Percentiles rank a stretch among this genome's conserved stretches.
phyloP scores from a whole-genome alignment of 2,797 vertebrate genomes.

The Macrochelys suwanniensis region DNA sequence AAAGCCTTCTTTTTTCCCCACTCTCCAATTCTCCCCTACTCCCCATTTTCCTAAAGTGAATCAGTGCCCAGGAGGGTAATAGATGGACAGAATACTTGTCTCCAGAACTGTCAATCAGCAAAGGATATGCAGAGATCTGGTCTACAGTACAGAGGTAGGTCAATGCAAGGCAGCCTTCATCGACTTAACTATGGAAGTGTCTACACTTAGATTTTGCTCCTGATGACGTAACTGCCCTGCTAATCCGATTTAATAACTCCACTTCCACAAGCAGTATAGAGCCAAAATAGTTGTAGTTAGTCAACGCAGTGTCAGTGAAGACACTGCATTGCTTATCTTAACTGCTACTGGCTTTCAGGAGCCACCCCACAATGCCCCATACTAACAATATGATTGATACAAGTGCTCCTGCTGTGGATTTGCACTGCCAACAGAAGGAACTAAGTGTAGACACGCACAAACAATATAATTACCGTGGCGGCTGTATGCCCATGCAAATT shows the following conservation, averaged over 20 bases:
- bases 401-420: not conserved
- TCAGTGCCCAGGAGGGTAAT: not conserved
- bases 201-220: not conserved
- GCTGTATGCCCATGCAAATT: not conserved
- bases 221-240: not conserved
- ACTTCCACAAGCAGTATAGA: not conserved
- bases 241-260: not conserved
- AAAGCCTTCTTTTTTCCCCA: not conserved
- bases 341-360: not conserved
- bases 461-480: not conserved
- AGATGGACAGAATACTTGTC: not conserved
- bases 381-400: not conserved
- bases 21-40: not conserved
- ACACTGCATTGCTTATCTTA: not conserved
- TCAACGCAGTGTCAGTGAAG: not conserved
- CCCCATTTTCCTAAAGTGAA: not conserved
- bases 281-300: not conserved
- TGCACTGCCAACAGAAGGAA: not conserved
- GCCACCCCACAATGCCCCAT: not conserved
- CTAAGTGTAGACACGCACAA: too few species aligned
- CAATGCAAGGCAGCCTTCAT: not conserved
- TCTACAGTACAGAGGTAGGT: not conserved
- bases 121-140: not conserved
- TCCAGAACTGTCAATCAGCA: fast-evolving
- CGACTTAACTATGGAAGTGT: not conserved